Conservation (phyloP, 2,113 vertebrate genomes). For the Raphicerus campestris region DNA sequence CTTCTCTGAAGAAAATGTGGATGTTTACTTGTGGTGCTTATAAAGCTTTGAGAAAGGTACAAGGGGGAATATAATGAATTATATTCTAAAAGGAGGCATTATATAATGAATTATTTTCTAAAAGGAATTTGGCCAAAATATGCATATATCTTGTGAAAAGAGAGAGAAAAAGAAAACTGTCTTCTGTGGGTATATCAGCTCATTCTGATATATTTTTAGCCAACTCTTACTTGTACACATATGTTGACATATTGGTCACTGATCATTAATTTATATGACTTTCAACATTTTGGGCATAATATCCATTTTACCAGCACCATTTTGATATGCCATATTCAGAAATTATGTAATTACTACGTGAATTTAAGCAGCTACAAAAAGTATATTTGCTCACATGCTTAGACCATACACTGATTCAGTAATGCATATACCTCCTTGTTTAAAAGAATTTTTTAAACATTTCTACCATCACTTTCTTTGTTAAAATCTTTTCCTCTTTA, state of each 20-base stretch:
- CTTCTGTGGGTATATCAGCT: not conserved
- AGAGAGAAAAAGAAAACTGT: not conserved
- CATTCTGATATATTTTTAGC: not conserved
- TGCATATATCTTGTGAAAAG: not conserved
- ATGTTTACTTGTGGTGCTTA: conserved; percentile 58
- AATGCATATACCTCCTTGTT: not conserved
- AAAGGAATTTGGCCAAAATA: not conserved
- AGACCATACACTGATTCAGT: not conserved
- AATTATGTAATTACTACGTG: not conserved
- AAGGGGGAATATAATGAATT: not conserved
- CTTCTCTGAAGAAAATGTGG: conserved; percentile 67
- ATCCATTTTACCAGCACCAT: not conserved
- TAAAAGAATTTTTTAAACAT: not conserved
- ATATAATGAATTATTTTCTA: conserved; percentile 17
- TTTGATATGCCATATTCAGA: not conserved
- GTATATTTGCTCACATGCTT: not conserved
- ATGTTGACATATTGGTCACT: not conserved
- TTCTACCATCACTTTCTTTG: not conserved
- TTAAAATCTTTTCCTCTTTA: not conserved
- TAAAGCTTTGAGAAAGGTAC: conserved; percentile 57
- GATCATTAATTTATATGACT: not conserved
- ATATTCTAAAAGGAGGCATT: not conserved
- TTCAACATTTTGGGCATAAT: not conserved
- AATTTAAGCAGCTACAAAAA: not conserved
- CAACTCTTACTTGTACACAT: not conserved